Evolutionary conservation across 2,113 vertebrate genomes (phyloP), one percentile per base, ranked within the genome.

Genomic region (Boulengeromyrus knoepffleri): DNA sequence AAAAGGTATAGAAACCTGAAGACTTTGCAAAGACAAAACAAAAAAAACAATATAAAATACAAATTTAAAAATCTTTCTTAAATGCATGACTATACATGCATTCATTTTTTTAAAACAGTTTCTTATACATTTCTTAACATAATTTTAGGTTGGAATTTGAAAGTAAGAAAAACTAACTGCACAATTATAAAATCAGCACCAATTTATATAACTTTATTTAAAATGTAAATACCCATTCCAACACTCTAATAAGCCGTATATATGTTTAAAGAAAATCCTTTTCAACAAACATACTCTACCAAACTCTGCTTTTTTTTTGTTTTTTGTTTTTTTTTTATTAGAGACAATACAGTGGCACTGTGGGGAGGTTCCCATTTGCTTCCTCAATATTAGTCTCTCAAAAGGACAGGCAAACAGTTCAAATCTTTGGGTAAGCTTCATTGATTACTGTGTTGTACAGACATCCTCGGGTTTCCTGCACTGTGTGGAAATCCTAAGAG

Each of bases 181-280:
- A 97, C 97, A 98, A 97, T 98, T 99, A 99, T 99, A 99, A 99
- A 99, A 99, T 98, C 98, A 99, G 98, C 98, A 99, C 98, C 98
- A 97, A 99, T 99, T 98, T 99, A 98, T 98, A 98, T 98, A 98
- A 97, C 97, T 97, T 99, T 98, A 98, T 98, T 99, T 98, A 98
- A 98, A 99, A 98, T 98, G 98, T 97, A 97, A 97, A 98, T 96
- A 98, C 97, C 97, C 98, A 99, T 97, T 97, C 98, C 97, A 97
- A 98, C 97, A 98, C 96, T 97, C 97, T 98, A 99, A 97, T 97
- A 97, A 98, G 98, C 97, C 97, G 97, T 97, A 98, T 97, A 98
- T 97, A 96, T 96, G 96, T 96, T 97, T 97, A 96, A 96, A 97
- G 91, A 92, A 92, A 95, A 96, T 97, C 97, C 96, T 96, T 98